These are phyloP conservation scores for Sorex araneus DNA, from an alignment of 2,113 vertebrate species.

Conservation along the genomic window DNA sequence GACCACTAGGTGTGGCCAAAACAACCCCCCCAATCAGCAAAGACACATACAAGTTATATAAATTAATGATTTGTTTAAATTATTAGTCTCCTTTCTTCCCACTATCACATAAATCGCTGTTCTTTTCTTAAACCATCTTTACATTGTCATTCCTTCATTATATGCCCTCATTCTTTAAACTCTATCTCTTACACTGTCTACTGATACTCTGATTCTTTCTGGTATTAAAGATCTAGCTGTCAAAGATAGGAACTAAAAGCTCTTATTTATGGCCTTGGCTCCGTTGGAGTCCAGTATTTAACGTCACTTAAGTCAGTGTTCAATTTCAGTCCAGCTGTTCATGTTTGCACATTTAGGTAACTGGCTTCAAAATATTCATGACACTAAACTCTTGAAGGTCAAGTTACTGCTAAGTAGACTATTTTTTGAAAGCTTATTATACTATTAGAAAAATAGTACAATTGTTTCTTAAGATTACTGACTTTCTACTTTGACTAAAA, in stretches of 20 bases:
- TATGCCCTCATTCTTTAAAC: background rate
- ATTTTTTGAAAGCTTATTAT: slow-evolving; percentile 43
- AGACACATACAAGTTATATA: background rate
- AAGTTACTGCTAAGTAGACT: slow-evolving; percentile 79
- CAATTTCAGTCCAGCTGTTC: slow-evolving; percentile 88
- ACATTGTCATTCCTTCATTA: background rate
- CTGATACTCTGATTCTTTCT: slow-evolving; percentile 18
- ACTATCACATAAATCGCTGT: background rate
- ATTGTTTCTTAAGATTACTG: slow-evolving; percentile 38
- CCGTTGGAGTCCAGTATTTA: slow-evolving; percentile 81
- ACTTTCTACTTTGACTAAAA: background rate
- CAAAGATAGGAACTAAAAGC: slow-evolving; percentile 40
- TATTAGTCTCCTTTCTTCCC: background rate
- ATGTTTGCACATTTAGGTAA: slow-evolving; percentile 85
- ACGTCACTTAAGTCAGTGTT: slow-evolving; percentile 84
- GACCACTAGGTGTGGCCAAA: too few species aligned
- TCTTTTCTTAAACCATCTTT: background rate
- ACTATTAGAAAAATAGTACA: background rate
- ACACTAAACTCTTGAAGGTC: slow-evolving; percentile 83
- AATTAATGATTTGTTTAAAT: background rate
- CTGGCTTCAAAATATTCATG: slow-evolving; percentile 79
- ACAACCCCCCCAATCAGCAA: background rate
- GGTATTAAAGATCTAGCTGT: slow-evolving; percentile 23
- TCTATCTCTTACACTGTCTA: background rate
- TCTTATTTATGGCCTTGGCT: slow-evolving; percentile 76